These are phyloP conservation scores for Cynopterus brachyotis DNA, from an alignment of 2,113 vertebrate genomes.

Conservation along the genomic window DNA sequence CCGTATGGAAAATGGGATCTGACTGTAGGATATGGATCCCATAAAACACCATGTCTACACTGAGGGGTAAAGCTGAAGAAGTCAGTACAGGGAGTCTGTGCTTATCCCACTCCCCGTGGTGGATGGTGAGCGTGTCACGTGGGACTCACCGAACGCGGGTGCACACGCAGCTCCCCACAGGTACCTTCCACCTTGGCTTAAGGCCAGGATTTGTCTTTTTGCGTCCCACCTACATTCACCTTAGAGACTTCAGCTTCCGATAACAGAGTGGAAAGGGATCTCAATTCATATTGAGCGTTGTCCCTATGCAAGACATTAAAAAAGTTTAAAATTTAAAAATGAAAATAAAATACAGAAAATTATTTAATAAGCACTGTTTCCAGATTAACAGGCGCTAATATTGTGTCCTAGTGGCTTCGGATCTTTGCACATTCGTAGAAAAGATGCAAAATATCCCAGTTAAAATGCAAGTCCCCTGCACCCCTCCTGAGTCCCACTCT, in stretches of 20 bases:
- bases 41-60: not conserved
- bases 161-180: rapidly evolving
- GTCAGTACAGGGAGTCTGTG: rapidly evolving
- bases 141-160: not conserved
- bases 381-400: not conserved
- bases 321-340: not conserved
- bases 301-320: not conserved
- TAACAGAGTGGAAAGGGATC: not conserved
- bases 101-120: too few relatives aligned
- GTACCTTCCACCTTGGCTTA: too few relatives aligned
- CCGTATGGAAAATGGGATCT: not conserved
- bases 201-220: not conserved
- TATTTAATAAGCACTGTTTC: not conserved
- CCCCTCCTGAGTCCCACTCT: not conserved
- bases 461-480: not conserved
- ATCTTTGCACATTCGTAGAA: not conserved
- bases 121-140: not conserved
- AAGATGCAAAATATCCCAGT: not conserved
- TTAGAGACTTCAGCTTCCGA: not conserved
- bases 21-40: not conserved
- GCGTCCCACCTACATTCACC: not conserved
- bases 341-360: not conserved
- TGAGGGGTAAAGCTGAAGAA: rapidly evolving
- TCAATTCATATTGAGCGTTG: not conserved
- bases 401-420: not conserved